A percentile compares a stretch with the other conserved stretches of the same genome.
Evolutionary conservation across 2,797 vertebrate genomes (phyloP).

Genomic region (Urocyon cinereoargenteus): DNA sequence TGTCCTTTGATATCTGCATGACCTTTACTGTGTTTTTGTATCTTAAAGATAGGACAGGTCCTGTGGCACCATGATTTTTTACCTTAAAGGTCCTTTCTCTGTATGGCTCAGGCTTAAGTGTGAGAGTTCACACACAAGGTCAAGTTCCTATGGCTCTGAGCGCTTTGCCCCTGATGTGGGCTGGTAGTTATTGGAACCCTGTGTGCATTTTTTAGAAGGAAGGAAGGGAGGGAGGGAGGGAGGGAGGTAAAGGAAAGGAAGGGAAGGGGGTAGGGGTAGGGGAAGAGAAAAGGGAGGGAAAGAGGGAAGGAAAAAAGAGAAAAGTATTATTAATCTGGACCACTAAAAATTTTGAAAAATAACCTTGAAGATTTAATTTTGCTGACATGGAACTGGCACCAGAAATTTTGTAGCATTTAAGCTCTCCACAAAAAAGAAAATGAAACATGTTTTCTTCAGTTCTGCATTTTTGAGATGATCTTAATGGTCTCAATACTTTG

Average conservation of each 20-base stretch:
- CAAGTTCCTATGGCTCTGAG: not conserved
- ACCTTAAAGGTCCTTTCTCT: not conserved
- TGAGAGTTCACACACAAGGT: not conserved
- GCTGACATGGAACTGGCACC: not conserved
- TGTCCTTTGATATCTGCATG: not conserved
- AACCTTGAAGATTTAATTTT: not conserved
- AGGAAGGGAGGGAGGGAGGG: not conserved
- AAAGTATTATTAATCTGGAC: not conserved
- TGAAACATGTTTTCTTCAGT: not conserved
- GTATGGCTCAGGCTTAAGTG: not conserved
- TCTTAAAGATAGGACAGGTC: not conserved
- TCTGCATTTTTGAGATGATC: not conserved
- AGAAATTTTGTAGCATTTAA: not conserved
- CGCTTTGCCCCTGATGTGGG: not conserved
- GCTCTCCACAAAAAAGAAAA: not conserved
- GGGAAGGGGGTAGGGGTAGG: too few relatives aligned
- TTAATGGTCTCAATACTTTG: not conserved
- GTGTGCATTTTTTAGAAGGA: not conserved
- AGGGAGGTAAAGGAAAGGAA: too few relatives aligned
- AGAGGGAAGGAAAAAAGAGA: not conserved
- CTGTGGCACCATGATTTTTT: not conserved
- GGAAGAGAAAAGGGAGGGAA: not conserved
- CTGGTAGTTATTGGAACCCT: not conserved
- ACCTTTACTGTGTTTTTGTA: not conserved
- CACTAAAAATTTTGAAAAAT: conserved; percentile 5